Evolutionary conservation across 2,797 vertebrate species (phyloP).

Genomic region (Ctenopoma multispine): DNA sequence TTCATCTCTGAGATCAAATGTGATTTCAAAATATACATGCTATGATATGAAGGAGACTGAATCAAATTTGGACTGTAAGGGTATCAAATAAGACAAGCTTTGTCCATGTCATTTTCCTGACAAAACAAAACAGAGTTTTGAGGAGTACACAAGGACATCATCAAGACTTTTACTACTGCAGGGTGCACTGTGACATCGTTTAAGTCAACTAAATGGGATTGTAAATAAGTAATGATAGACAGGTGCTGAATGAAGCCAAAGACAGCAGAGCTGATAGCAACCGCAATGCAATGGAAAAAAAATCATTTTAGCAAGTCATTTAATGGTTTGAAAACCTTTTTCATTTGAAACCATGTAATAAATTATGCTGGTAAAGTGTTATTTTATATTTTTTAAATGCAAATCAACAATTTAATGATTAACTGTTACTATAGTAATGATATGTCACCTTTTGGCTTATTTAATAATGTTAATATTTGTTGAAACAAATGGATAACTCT

Average conservation of each 20-base stretch:
- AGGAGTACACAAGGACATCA: slow-evolving; percentile 35
- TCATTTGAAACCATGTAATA: not conserved
- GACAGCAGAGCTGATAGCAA: slow-evolving; percentile 40
- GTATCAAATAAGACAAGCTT: slow-evolving; percentile 34
- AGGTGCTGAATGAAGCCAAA: slow-evolving; percentile 47
- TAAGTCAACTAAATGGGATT: slow-evolving; percentile 37
- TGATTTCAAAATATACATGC: slow-evolving; percentile 9
- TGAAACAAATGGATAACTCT: not conserved
- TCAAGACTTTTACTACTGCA: slow-evolving; percentile 25
- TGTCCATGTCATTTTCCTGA: slow-evolving; percentile 42
- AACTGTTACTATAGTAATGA: not conserved
- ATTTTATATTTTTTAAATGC: not conserved
- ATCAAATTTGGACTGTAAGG: slow-evolving; percentile 3
- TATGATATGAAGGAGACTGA: not conserved
- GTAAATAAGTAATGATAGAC: slow-evolving; percentile 69
- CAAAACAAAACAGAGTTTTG: slow-evolving; percentile 41
- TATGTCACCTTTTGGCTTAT: not conserved
- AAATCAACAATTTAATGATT: not conserved
- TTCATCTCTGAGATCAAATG: slow-evolving; percentile 32
- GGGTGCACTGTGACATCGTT: slow-evolving; percentile 30
- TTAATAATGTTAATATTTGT: not conserved
- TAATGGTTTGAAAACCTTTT: not conserved
- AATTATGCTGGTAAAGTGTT: not conserved
- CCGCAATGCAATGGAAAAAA: slow-evolving; percentile 4
- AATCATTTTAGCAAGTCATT: not conserved